Percentiles rank a stretch among this genome's conserved stretches.
phyloP scores from a whole-genome alignment of 2,113 vertebrate genomes.

The Caranx melampygus region DNA sequence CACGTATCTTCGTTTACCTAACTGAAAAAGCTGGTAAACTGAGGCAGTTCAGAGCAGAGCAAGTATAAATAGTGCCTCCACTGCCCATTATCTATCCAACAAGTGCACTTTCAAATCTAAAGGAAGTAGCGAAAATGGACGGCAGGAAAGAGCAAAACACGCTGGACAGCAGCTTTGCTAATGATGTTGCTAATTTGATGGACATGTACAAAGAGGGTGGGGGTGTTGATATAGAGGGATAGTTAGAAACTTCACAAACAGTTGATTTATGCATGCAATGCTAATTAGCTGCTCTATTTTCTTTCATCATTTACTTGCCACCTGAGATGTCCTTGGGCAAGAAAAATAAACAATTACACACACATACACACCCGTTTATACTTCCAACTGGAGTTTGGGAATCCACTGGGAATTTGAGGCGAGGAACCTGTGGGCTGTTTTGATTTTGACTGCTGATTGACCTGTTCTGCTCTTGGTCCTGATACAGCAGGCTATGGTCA shows the following conservation, averaged over 20 bases:
- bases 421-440: conserved; percentile 23
- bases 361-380: conserved; percentile 13
- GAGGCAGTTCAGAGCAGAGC: not conserved
- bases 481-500: not conserved
- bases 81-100: conserved; percentile 15
- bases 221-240: conserved; percentile 15
- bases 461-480: not conserved
- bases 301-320: conserved; percentile 58
- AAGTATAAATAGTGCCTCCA: conserved; percentile 21
- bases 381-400: conserved; percentile 1
- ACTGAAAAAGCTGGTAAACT: conserved; percentile 19
- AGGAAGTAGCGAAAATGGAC: not conserved
- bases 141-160: conserved; percentile 12
- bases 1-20: conserved; percentile 33
- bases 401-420: conserved; percentile 14
- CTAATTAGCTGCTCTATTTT: conserved; percentile 65
- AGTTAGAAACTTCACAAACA: conserved; percentile 56
- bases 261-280: conserved; percentile 71
- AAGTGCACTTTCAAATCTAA: conserved; percentile 29
- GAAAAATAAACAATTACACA: conserved; percentile 46
- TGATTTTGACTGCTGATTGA: conserved; percentile 24
- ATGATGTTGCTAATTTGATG: conserved; percentile 62
- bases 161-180: conserved; percentile 27
- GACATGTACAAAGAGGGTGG: conserved; percentile 34
- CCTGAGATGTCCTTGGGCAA: conserved; percentile 66